These are phyloP conservation scores for Macrosteles quadrilineatus DNA, from an alignment of 1,140 invertebrate species.

Conservation along the genomic window DNA sequence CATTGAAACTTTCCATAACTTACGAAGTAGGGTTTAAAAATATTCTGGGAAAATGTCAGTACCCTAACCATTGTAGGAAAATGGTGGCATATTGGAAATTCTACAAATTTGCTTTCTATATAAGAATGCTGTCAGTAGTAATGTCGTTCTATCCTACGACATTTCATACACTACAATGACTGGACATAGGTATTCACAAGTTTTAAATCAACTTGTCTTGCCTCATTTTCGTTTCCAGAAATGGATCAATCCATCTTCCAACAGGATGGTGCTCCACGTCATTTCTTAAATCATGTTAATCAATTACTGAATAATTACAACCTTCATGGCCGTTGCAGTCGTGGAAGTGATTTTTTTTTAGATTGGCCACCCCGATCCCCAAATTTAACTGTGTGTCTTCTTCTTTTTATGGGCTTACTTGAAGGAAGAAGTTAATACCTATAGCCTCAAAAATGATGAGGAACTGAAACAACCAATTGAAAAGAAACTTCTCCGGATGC, in stretches of 20 bases:
- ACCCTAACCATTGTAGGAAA: not conserved
- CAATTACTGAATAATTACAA: constrained; percentile 18
- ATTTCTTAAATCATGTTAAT: constrained; percentile 9
- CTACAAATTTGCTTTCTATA: constrained; percentile 1
- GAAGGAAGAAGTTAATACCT: constrained; percentile 16
- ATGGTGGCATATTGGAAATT: not conserved
- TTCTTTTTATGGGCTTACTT: not conserved
- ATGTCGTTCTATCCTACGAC: too few species aligned
- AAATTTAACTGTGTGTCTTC: constrained; percentile 16
- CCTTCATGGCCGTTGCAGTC: not conserved
- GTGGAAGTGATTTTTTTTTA: constrained; percentile 25
- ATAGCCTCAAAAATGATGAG: constrained; percentile 12
- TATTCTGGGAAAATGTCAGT: not conserved
- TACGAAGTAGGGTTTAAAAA: not conserved
- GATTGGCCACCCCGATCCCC: constrained; percentile 15
- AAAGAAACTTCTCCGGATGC: too few species aligned
- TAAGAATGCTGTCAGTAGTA: not conserved
- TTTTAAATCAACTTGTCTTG: constrained; percentile 26
- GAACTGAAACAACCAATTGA: constrained; percentile 5
- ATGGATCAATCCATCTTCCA: constrained; percentile 20
- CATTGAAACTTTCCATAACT: too few species aligned
- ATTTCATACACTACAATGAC: constrained; percentile 25
- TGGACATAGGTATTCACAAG: constrained; percentile 12
- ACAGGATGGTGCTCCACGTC: constrained; percentile 25
- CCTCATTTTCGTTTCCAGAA: constrained; percentile 9